These are phyloP conservation scores for Ferdinandea cuprea DNA, from an alignment of 2,888 invertebrate species.

Conservation along the genomic window DNA sequence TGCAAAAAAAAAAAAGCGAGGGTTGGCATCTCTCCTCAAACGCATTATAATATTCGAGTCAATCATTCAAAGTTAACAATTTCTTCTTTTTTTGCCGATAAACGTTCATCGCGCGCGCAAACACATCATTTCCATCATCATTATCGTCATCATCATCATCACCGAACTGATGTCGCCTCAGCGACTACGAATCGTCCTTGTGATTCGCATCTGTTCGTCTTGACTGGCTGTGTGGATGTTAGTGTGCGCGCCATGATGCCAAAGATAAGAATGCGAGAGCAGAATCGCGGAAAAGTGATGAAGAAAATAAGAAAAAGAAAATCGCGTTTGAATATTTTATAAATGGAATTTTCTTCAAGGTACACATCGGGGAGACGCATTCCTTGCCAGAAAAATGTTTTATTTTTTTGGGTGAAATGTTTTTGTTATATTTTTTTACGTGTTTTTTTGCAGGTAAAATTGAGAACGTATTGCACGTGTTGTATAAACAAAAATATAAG, in stretches of 20 bases:
- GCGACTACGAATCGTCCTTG: background rate
- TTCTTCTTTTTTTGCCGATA: constrained; percentile 65
- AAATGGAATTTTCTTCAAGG: constrained; percentile 51
- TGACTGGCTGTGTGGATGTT: background rate
- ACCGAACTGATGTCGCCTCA: constrained; percentile 8
- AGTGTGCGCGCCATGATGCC: constrained; percentile 8
- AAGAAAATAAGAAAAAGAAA: constrained; percentile 33
- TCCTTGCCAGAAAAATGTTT: constrained; percentile 4
- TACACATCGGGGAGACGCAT: constrained; percentile 46
- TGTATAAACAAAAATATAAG: constrained; percentile 41
- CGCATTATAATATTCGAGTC: constrained; percentile 59
- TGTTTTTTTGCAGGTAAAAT: constrained; percentile 51
- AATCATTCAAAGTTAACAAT: constrained; percentile 69
- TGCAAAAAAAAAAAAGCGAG: background rate
- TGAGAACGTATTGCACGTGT: constrained; percentile 56
- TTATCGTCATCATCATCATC: constrained; percentile 48
- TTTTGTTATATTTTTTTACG: constrained; percentile 1
- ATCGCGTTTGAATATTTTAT: constrained; percentile 70
- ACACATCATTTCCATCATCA: constrained; percentile 66
- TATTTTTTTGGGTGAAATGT: constrained; percentile 7
- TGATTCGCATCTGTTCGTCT: constrained; percentile 31
- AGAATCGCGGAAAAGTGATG: constrained; percentile 31
- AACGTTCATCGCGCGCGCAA: constrained; percentile 61
- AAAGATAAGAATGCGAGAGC: constrained; percentile 41
- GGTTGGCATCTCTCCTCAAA: background rate